Base-by-base conservation (phyloP, 2,888 invertebrate genomes). In the Lasioglossum villosulum region DNA sequence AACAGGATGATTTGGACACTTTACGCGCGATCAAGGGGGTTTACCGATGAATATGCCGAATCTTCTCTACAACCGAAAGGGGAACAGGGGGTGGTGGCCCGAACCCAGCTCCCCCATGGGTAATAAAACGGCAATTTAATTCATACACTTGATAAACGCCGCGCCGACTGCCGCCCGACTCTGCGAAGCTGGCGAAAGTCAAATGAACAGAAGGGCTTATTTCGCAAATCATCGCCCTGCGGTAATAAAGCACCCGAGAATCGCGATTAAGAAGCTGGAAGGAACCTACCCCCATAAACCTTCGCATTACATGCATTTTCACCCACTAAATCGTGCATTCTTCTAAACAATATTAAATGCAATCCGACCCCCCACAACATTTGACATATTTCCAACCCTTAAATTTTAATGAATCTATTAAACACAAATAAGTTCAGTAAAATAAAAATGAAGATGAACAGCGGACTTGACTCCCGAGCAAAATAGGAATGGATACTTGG, bases 41-140 rank as follows among this genome's bases (percentile, higher is more conserved):
- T 92, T 79, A 70, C 74, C 87, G 86, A 89, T 87, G 90, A 90
- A 85, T 85, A 87, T 30, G 63, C 86, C 84, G 87, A 92, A 90
- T 91, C 89, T 90, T 89, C 88, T 86, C 86, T 84, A 72, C 74
- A 86, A 80, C 78, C 68, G 80, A 88, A 83, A 80, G 71, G 78
- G 72, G 66, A 82, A 68, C 66, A 56, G 83, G 82, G 80, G 84
- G 84, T 45, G 87, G 80, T 73, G 83, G 84, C 80, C 83, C 82
- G 79, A 77, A 59, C 75, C 63, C 82, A 66, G 85, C 84, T 88
- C 93, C 93, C 93, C 91, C 87, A 88, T 90, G 93, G 94, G 93
- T 93, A 94, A 95, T 95, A 94, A 95, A 95, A 95, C 94, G 94
- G 94, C 94, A 94, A 95, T 95, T 95, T 95, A 94, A 95, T 95